Conservation (phyloP, 2,888 invertebrate genomes). For the Eupithecia vulgata region DNA sequence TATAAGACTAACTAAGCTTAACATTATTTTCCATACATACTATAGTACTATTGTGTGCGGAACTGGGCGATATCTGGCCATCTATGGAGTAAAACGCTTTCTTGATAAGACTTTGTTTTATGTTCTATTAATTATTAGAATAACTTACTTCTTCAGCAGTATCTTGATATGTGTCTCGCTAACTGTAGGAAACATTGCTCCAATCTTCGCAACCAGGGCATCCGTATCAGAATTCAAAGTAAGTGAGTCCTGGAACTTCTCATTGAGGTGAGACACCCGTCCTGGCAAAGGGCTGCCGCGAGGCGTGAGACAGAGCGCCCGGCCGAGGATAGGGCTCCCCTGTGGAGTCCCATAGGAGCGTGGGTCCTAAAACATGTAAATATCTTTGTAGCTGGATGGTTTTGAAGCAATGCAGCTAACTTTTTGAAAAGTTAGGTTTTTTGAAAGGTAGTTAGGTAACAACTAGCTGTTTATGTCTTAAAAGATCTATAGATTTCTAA, state of each 20-base stretch:
- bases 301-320: constrained; percentile 78
- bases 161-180: constrained; percentile 94
- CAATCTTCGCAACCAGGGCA: constrained; percentile 90
- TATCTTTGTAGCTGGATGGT: neutral
- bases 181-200: constrained; percentile 95
- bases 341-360: constrained; percentile 70
- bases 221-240: constrained; percentile 87
- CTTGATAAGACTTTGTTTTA: no score
- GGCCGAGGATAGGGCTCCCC: constrained; percentile 75
- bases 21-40: no score
- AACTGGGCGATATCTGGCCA: no score
- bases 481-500: neutral
- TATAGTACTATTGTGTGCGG: no score
- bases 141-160: constrained; percentile 92
- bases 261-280: constrained; percentile 77
- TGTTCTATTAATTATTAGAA: no score
- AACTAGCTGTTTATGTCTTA: neutral
- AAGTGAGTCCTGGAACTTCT: constrained; percentile 86
- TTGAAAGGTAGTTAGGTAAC: neutral
- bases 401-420: neutral
- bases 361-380: constrained; percentile 58
- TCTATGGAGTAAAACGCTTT: no score
- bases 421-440: neutral
- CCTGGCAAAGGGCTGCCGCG: constrained; percentile 79
- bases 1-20: no score